Base-by-base conservation (phyloP, 2,888 invertebrate species). In the Idaea straminata region DNA sequence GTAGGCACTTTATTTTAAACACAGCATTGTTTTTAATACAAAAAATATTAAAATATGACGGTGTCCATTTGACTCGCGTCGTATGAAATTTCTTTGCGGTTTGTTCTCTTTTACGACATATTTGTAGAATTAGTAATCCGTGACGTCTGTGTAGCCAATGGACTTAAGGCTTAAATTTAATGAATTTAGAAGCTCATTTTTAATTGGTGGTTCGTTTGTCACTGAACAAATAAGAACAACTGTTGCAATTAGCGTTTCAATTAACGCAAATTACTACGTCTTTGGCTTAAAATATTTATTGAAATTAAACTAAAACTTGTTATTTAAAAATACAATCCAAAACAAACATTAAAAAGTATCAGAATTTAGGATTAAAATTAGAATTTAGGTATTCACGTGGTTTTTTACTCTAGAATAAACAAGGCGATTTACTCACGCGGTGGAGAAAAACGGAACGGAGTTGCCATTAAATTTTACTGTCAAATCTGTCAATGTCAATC, bases 1-100 rank as follows among this genome's bases (percentile, higher is more conserved):
- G 83, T 84, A 91, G 87, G 91, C 92, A 91, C 91, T 89, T 88
- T 80, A 83, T 85, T 85, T 81, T 75, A 80, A 82, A 85, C 80
- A 84, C 78, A 90, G 86, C 92, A 92, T 92, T 86, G 87, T 91
- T 25, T 59, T 89, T 87, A 89, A 78, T 83, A 83, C 79, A 78
- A 82, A 85, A 86, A 81, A 76, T 82, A 82, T 80, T 82, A 84
- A 83, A 86, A 85, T 80, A 78, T 79, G 83, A 85, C 80, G 83
- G 82, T 84, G 80, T 80, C 83, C 83, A 82, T 82, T 85, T 83
- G 78, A 84, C 84, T 91, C 88, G 90, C 89, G 91, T 91, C 89
- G 88, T 86, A 88, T 62, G 64, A 61, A 85, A 85, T 85, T 86
- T 77, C 74, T 74, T 74, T 47, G 47, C 67, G 74, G 82, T 77